Conservation (phyloP, 1,140 invertebrate species). For the Anagrus nilaparvatae region DNA sequence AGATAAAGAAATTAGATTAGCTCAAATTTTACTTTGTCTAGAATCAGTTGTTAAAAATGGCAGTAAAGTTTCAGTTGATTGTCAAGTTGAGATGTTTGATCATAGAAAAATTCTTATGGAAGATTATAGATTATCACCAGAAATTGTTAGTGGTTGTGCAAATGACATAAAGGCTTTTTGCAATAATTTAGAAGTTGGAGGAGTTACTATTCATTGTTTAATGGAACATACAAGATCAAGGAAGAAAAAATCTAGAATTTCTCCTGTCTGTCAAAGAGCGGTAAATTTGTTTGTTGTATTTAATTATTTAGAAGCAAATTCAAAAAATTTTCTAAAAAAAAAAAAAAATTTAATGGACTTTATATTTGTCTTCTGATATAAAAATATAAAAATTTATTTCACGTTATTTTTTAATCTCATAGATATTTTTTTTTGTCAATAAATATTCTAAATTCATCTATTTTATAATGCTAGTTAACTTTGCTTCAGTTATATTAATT, state of each 20-base stretch:
- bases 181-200: slow-evolving; percentile 61
- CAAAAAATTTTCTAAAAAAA: slow-evolving; percentile 7
- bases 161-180: slow-evolving; percentile 73
- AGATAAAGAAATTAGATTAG: slow-evolving; percentile 74
- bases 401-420: neutral
- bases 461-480: neutral
- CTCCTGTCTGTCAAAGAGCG: slow-evolving; percentile 56
- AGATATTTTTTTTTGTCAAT: neutral
- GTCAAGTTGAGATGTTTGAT: slow-evolving; percentile 79
- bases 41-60: slow-evolving; percentile 76
- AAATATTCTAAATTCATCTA: neutral
- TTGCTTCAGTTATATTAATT: slow-evolving; percentile 1
- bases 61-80: slow-evolving; percentile 60
- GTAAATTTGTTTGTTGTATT: slow-evolving; percentile 35
- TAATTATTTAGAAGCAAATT: slow-evolving; percentile 2
- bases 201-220: slow-evolving; percentile 89
- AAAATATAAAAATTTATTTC: neutral
- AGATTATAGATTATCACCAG: slow-evolving; percentile 85
- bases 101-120: slow-evolving; percentile 85
- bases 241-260: slow-evolving; percentile 51
- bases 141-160: slow-evolving; percentile 81
- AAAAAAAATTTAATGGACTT: slow-evolving; percentile 1
- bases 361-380: too few relatives aligned
- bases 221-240: slow-evolving; percentile 75
- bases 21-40: slow-evolving; percentile 86